Evolutionary conservation across 2,888 invertebrate species (phyloP), one percentile per base, ranked within the genome.

Genomic region (Pyrochroa serraticornis): DNA sequence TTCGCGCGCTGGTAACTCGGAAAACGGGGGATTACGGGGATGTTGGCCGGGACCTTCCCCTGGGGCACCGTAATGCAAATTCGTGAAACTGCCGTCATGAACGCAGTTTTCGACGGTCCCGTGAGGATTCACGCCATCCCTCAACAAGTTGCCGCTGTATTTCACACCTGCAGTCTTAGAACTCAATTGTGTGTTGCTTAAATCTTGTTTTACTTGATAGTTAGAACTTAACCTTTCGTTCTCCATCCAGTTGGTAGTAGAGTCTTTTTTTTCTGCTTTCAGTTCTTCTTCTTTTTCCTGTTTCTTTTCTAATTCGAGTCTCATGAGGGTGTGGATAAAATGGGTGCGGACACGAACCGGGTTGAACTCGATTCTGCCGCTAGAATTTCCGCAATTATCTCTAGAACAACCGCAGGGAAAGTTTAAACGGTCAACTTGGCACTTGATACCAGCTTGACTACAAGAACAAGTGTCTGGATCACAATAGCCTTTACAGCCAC

Each of bases 371-470:
- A 97, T 93, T 62, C 98, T 86, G 3, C 98, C 98, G 41, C 90
- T 87, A 0, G 90, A 88, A 77, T 98, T 98, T 59, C 89, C 90
- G 79, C 98, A 98, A 43, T 95, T 94, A 71, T 96, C 96, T 68
- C 93, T 88, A 1, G 93, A 91, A 79, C 97, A 98, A 7, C 97
- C 96, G 78, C 98, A 98, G 0, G 98, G 98, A 76, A 97, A 98
- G 75, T 93, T 95, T 59, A 93, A 84, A 60, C 97, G 86, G 80
- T 98, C 97, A 50, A 98, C 97, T 85, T 97, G 97, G 78, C 97
- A 98, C 82, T 97, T 95, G 66, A 98, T 97, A 60, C 95, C 96
- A 39, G 93, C 93, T 75, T 92, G 87, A 77, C 95, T 93, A 81
- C 98, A 98, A 9, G 92, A 90, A 79, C 98, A 98, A 13, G 90